phyloP scores from a whole-genome alignment of 2,797 vertebrate genomes.

The Bufotes viridis region DNA sequence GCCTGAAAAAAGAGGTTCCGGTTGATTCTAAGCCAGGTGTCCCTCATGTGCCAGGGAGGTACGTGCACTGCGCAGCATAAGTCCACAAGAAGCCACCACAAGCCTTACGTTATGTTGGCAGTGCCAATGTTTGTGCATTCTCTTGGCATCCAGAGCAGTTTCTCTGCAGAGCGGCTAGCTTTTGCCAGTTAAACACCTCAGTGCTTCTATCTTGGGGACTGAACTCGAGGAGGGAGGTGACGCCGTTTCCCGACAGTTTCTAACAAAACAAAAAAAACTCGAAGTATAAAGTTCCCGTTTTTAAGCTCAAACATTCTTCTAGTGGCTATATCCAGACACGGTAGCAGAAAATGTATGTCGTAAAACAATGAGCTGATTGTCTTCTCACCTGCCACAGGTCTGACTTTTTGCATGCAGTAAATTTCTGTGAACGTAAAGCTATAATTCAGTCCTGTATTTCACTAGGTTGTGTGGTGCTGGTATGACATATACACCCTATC shows the following conservation, averaged over 20 bases:
- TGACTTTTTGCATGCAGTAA: not conserved
- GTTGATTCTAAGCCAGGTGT: conserved; percentile 44
- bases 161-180: not conserved
- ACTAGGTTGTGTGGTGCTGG: not conserved
- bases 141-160: not conserved
- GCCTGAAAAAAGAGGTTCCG: conserved; percentile 31
- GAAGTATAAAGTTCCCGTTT: conserved; percentile 13
- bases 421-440: not conserved
- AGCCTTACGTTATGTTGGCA: conserved; percentile 1
- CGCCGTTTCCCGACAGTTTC: not conserved
- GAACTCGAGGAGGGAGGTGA: not conserved
- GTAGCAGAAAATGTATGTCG: conserved; percentile 1
- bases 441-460: not conserved
- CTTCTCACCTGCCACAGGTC: not conserved
- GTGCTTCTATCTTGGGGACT: not conserved
- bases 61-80: conserved; percentile 31
- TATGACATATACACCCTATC: no score
- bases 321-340: not conserved
- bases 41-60: conserved; percentile 38
- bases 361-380: not conserved
- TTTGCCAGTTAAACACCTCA: not conserved
- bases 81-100: conserved; percentile 15
- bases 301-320: not conserved
- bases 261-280: not conserved
- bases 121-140: conserved; percentile 37